Percentiles rank a stretch among this genome's conserved stretches.
phyloP scores from a whole-genome alignment of 1,140 invertebrate genomes.

The Cryptotermes secundus region DNA sequence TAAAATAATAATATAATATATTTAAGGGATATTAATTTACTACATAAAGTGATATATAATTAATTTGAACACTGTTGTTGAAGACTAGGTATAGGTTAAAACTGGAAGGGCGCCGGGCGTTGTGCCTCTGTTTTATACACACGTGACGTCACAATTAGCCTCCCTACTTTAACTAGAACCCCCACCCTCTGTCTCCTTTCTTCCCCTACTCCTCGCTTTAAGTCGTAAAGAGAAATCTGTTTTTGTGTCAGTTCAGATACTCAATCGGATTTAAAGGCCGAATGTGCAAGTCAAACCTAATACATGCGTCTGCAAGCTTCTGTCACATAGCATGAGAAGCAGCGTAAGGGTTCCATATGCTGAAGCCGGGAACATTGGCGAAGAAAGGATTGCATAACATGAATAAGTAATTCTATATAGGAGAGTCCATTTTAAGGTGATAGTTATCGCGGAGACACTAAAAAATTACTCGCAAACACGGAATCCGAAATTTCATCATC shows the following conservation, averaged over 20 bases:
- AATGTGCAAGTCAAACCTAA: background rate
- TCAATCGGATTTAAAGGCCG: background rate
- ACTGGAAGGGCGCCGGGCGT: slow-evolving; percentile 28
- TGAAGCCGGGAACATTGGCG: no score
- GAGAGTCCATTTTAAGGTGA: no score
- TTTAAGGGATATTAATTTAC: no score
- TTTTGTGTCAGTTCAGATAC: background rate
- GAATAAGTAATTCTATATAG: no score
- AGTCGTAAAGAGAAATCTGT: slow-evolving; percentile 13
- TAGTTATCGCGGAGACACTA: no score
- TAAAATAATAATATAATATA: background rate
- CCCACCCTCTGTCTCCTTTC: background rate
- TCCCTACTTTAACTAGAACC: slow-evolving; percentile 18
- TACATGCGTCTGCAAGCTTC: no score
- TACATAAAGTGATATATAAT: background rate
- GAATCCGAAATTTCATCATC: no score
- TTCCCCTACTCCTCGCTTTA: background rate
- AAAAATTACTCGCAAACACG: no score
- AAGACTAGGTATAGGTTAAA: slow-evolving; percentile 9
- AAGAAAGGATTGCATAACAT: no score
- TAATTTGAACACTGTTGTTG: slow-evolving; percentile 4
- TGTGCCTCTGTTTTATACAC: slow-evolving; percentile 21
- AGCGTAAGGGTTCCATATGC: no score
- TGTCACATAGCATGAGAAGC: no score
- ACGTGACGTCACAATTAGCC: slow-evolving; percentile 27